Evolutionary conservation across 2,888 invertebrate species (phyloP).

Genomic region (Spodoptera exigua): DNA sequence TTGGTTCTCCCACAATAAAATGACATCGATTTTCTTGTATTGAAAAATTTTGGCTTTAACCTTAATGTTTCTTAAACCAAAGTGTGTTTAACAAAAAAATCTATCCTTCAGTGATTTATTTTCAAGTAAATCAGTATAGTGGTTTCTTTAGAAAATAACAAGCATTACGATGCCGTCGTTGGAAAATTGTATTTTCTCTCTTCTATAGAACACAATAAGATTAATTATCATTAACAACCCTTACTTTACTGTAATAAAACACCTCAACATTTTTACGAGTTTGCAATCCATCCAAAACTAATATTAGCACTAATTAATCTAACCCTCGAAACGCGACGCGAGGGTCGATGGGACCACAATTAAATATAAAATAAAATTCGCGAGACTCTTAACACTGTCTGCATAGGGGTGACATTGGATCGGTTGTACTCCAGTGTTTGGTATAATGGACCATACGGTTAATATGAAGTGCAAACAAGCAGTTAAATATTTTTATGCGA

Average conservation of each 20-base stretch:
- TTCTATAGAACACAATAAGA: no score
- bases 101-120: no score
- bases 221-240: not conserved
- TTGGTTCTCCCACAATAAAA: no score
- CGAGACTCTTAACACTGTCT: constrained; percentile 47
- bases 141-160: no score
- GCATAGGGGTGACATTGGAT: constrained; percentile 58
- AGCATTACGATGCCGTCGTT: no score
- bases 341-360: constrained; percentile 49
- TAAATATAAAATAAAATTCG: constrained; percentile 37
- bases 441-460: constrained; percentile 69
- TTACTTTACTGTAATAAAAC: constrained; percentile 18
- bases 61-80: no score
- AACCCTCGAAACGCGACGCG: constrained; percentile 61
- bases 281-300: constrained; percentile 67
- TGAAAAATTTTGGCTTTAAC: no score
- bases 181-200: no score
- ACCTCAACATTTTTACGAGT: constrained; percentile 57
- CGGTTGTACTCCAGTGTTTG: constrained; percentile 48
- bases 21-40: no score
- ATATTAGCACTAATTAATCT: constrained; percentile 77
- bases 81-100: no score
- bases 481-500: constrained; percentile 88
- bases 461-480: constrained; percentile 87
- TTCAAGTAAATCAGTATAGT: no score